Evolutionary conservation across 2,888 invertebrate genomes (phyloP).

Genomic region (Oscheius sp.): DNA sequence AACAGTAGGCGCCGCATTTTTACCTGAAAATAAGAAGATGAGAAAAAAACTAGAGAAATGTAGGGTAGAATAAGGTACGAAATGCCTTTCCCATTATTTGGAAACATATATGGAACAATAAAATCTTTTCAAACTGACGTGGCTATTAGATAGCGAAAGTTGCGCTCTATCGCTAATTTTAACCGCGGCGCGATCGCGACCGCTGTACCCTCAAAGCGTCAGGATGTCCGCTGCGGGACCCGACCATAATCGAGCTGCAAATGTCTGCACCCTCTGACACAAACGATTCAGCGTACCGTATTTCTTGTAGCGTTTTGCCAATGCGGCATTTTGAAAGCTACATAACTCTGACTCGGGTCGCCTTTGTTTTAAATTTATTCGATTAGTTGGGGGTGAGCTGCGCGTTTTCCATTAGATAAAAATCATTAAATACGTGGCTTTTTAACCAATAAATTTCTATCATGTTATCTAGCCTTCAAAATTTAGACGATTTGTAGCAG

Average conservation of each 20-base stretch:
- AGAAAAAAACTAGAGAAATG: neutral
- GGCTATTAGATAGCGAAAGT: constrained; percentile 13
- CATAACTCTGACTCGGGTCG: neutral
- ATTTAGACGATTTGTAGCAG: no score
- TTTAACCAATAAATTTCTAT: no score
- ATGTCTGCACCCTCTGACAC: neutral
- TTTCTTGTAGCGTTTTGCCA: constrained; percentile 25
- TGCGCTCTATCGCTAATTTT: constrained; percentile 1
- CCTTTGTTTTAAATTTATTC: neutral
- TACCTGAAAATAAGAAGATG: constrained; percentile 12
- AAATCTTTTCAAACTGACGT: constrained; percentile 28
- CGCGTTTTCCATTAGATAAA: neutral
- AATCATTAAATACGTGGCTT: neutral
- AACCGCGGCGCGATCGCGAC: neutral
- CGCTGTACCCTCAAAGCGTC: neutral
- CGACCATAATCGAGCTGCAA: constrained; percentile 59
- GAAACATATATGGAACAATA: constrained; percentile 2
- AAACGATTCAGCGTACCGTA: constrained; percentile 27
- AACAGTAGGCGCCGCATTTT: constrained; percentile 24
- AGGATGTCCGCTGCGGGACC: constrained; percentile 20
- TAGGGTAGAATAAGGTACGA: neutral
- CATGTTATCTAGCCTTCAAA: no score
- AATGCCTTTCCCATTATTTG: neutral
- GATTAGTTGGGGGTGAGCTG: neutral
- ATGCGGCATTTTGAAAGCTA: neutral